Evolutionary conservation across 2,113 vertebrate genomes (phyloP).

Genomic region (Tonatia bakeri): DNA sequence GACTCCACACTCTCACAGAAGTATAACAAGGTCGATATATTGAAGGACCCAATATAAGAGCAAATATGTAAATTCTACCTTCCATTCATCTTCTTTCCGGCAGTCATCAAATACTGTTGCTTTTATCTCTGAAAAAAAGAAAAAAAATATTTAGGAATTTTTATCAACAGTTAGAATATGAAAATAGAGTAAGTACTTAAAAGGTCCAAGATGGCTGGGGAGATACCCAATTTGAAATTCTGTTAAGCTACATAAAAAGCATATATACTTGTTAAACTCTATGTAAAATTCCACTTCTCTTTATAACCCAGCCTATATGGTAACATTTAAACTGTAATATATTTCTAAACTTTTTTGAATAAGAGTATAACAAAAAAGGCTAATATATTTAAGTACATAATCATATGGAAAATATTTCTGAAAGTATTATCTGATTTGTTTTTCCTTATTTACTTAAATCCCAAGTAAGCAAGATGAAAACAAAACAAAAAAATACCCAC

Average conservation of each 20-base stretch:
- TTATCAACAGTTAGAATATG: slow-evolving; percentile 36
- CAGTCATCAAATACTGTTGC: slow-evolving; percentile 83
- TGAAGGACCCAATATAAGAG: background rate
- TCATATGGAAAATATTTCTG: slow-evolving; percentile 13
- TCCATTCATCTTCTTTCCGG: slow-evolving; percentile 85
- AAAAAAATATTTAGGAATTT: background rate
- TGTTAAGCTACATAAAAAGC: background rate
- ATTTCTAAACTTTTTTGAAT: slow-evolving; percentile 30
- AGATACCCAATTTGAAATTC: background rate
- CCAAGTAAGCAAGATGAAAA: slow-evolving; percentile 26
- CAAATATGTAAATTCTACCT: slow-evolving; percentile 75
- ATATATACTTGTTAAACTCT: background rate
- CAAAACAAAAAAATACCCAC: background rate
- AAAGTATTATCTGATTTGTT: slow-evolving; percentile 30
- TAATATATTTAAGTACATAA: background rate
- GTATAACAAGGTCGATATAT: background rate
- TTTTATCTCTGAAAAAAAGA: slow-evolving; percentile 81
- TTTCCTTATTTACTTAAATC: slow-evolving; percentile 40
- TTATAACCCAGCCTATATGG: background rate
- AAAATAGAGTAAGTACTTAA: background rate
- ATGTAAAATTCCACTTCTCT: slow-evolving; percentile 25
- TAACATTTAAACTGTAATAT: slow-evolving; percentile 31
- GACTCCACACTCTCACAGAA: background rate
- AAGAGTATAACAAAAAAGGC: background rate
- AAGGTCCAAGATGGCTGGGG: background rate